Conservation (phyloP, 37 sponge, comb jelly and placozoan species). For the Aplysina aerophoba region DNA sequence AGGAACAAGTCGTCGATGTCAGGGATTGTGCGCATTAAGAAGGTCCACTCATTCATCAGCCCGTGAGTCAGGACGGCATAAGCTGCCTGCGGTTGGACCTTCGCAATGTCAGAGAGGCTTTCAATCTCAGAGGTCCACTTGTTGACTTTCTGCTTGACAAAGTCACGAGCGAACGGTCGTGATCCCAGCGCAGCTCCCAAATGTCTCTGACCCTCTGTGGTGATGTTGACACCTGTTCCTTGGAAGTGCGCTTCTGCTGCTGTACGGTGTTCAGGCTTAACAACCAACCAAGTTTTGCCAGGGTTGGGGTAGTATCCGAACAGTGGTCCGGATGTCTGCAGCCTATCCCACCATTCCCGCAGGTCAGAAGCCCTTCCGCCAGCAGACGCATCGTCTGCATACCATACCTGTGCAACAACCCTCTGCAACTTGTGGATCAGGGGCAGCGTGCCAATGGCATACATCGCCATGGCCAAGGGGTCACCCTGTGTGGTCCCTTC, state of each 20-base stretch:
- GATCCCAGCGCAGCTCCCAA: slow-evolving; percentile 11
- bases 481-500: too few relatives aligned
- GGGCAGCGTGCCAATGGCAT: too few relatives aligned
- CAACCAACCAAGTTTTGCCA: too few relatives aligned
- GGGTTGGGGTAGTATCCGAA: too few relatives aligned
- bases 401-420: too few relatives aligned
- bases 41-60: slow-evolving; percentile 6
- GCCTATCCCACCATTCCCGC: background rate
- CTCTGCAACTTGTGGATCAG: too few relatives aligned
- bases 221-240: slow-evolving; percentile 24
- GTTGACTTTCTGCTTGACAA: background rate
- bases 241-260: slow-evolving; percentile 29
- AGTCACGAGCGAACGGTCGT: background rate
- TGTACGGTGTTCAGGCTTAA: too few relatives aligned
- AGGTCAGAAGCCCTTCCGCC: too few relatives aligned
- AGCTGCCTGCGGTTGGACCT: slow-evolving; percentile 17
- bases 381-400: too few relatives aligned
- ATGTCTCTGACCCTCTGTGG: background rate
- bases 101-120: slow-evolving; percentile 3
- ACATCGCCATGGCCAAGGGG: too few relatives aligned
- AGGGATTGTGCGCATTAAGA: background rate
- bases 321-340: too few relatives aligned
- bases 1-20: background rate
- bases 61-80: slow-evolving; percentile 12
- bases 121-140: background rate